Evolutionary conservation across 2,113 vertebrate species (phyloP).

Genomic region (Daboia siamensis): DNA sequence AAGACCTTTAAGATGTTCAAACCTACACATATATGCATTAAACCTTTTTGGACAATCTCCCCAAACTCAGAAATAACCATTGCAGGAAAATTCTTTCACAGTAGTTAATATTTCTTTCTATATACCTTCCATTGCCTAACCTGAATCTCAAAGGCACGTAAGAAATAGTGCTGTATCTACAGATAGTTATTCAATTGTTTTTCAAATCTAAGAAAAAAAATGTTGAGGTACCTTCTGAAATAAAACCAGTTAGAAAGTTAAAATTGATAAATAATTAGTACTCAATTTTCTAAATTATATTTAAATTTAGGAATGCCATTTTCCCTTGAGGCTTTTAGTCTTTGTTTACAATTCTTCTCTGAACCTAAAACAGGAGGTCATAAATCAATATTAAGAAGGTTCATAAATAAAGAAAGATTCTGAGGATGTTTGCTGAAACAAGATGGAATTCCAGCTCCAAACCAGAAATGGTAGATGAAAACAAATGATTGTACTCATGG

Average conservation of each 20-base stretch:
- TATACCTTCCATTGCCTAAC: conserved; percentile 1
- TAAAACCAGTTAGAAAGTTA: neutral
- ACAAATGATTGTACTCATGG: neutral
- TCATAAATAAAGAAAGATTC: neutral
- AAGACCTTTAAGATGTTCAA: neutral
- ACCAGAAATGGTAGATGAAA: neutral
- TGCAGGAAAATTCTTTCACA: neutral
- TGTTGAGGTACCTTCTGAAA: neutral
- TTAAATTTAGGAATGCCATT: neutral
- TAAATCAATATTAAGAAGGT: neutral
- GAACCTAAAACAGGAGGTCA: neutral
- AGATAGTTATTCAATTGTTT: neutral
- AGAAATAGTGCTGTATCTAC: neutral
- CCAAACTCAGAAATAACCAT: neutral
- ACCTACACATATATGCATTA: neutral
- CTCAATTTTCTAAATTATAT: neutral
- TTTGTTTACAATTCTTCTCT: neutral
- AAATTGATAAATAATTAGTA: neutral
- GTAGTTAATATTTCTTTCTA: neutral
- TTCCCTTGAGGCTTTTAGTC: neutral
- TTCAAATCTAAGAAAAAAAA: neutral
- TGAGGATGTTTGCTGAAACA: neutral
- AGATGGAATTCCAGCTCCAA: neutral
- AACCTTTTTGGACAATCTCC: neutral
- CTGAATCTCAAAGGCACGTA: neutral